These are phyloP conservation scores for Philotrypesis tridentata DNA, from an alignment of 1,140 invertebrate genomes.

Conservation along the genomic window DNA sequence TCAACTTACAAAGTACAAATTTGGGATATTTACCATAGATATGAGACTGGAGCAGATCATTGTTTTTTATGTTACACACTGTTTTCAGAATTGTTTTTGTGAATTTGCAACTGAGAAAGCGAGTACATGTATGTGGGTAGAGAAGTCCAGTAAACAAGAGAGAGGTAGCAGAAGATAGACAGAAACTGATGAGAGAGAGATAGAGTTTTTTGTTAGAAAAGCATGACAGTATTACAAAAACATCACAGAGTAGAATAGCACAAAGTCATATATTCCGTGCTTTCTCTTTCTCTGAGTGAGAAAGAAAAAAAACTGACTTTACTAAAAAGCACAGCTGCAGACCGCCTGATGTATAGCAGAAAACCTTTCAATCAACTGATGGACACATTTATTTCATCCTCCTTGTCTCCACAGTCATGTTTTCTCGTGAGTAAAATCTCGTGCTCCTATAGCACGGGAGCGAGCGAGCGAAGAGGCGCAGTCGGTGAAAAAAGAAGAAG, in stretches of 20 bases:
- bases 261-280: background rate
- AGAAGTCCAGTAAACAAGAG: background rate
- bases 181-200: background rate
- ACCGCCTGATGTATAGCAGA: background rate
- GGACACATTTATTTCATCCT: background rate
- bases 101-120: constrained; percentile 6
- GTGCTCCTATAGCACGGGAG: background rate
- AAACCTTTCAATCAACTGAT: background rate
- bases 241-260: background rate
- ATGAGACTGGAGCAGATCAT: constrained; percentile 10
- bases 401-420: background rate
- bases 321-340: background rate
- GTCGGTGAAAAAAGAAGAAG: background rate
- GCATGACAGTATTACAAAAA: constrained; percentile 20
- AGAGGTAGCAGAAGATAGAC: constrained; percentile 1
- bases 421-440: no score
- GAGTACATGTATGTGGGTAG: background rate
- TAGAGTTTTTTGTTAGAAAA: background rate
- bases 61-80: constrained; percentile 20
- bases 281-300: background rate
- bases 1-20: background rate
- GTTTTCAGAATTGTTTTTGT: constrained; percentile 12
- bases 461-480: background rate
- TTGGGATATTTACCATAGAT: constrained; percentile 46
- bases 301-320: background rate